Base-by-base conservation (phyloP, 2,888 invertebrate genomes). In the Petrolisthes manimaculis region DNA sequence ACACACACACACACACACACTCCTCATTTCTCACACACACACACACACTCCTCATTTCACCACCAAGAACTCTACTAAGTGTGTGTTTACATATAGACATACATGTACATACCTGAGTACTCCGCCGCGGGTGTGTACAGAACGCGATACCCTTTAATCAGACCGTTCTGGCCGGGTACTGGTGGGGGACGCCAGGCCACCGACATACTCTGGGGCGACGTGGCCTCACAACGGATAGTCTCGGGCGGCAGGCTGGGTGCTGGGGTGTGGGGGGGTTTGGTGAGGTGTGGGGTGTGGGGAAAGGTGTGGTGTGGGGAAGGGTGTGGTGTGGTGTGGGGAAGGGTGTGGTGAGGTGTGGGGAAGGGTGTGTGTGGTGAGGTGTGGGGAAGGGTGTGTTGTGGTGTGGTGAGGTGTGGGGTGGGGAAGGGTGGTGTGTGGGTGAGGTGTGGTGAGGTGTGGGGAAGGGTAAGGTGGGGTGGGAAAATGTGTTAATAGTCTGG, bases 141-240 rank as follows among this genome's bases (percentile, higher is more conserved):
- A 8, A 96, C 93, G 92, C 95, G 95, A 92, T 96, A 96, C 4
- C 96, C 96, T 92, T 96, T 96, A 89, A 97, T 94, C 82, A 96
- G 94, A 4, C 97, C 97, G 71, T 90, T 90, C 86, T 90, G 90
- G 1, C 88, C 90, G 9, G 83, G 24, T 21, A 88, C 89, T 14
- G 96, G 95, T 0, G 96, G 96, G 18, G 96, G 96, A 91, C 96
- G 95, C 97, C 97, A 97, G 83, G 96, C 95, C 37, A 97, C 95
- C 93, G 96, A 96, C 86, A 97, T 93, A 8, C 96, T 96, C 92
- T 96, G 95, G 0, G 96, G 96, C 54, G 96, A 95, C 79, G 96
- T 93, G 0, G 96, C 95, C 0, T 95, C 95, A 92, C 96, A 96
- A 89, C 96, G 94, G 21, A 97, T 95, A 92, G 96, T 96, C 92